Percentiles rank a stretch among this genome's conserved stretches.
Conservation (phyloP, 2,113 vertebrate genomes). For the Mirza zaza region DNA sequence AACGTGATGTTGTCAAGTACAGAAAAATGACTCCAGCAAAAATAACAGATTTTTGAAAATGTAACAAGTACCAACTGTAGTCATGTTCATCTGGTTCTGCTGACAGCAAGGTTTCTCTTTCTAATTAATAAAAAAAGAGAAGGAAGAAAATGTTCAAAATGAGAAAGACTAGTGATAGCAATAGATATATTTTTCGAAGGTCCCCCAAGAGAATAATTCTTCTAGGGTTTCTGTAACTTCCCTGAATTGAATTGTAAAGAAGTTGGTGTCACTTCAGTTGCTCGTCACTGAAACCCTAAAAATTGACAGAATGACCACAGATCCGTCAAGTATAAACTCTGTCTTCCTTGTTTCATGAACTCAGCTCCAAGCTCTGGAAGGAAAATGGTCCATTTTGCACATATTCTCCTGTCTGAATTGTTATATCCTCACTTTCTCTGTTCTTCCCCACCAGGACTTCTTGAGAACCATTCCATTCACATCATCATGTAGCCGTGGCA, state of each 20-base stretch:
- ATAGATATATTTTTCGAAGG: background rate
- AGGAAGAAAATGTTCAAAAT: background rate
- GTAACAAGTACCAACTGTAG: constrained; percentile 23
- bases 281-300: background rate
- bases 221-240: background rate
- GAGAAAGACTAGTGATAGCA: background rate
- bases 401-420: background rate
- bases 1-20: constrained; percentile 23
- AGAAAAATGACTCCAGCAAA: constrained; percentile 5
- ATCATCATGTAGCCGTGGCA: too few relatives aligned
- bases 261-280: background rate
- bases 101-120: constrained; percentile 27
- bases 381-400: fast-evolving
- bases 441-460: background rate
- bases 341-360: background rate
- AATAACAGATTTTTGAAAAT: constrained; percentile 53
- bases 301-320: background rate
- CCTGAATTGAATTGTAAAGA: background rate
- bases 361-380: background rate
- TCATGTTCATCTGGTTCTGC: constrained; percentile 26
- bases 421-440: background rate
- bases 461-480: background rate
- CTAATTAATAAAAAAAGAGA: constrained; percentile 16
- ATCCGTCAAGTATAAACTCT: background rate
- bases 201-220: background rate